Percentiles rank a stretch among this genome's conserved stretches.
phyloP scores from a whole-genome alignment of 2,113 vertebrate species.

The Prochilodus magdalenae region DNA sequence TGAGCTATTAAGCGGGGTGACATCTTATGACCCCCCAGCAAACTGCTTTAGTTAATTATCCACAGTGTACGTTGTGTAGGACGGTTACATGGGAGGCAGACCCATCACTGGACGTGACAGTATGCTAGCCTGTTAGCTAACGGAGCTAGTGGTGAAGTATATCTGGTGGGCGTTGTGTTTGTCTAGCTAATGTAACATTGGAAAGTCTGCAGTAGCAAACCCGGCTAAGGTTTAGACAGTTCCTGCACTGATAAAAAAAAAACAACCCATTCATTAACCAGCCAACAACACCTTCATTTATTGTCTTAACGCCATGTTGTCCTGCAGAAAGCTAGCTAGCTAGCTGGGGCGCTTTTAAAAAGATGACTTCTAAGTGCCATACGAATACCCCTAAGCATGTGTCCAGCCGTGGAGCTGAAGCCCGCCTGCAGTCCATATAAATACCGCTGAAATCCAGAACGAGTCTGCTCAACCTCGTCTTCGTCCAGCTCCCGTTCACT shows the following conservation, averaged over 20 bases:
- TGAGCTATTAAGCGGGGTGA: background rate
- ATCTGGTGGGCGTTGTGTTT: background rate
- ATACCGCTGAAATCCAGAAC: constrained; percentile 55
- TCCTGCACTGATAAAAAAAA: background rate
- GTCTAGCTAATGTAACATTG: background rate
- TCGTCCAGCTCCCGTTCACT: constrained; percentile 47
- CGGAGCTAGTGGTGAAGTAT: background rate
- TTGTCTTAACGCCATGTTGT: constrained; percentile 47
- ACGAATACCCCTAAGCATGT: background rate
- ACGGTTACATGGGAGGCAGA: no score
- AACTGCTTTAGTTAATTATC: no score
- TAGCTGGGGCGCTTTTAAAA: background rate
- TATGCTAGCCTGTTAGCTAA: background rate
- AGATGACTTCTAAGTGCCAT: constrained; percentile 5
- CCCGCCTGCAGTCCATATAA: constrained; percentile 29
- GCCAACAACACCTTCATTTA: background rate
- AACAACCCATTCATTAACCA: background rate
- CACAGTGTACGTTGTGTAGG: no score
- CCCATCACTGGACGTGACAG: no score
- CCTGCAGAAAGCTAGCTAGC: background rate
- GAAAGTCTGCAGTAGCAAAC: background rate
- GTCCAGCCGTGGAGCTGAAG: background rate
- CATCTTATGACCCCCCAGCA: no score
- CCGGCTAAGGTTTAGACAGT: background rate
- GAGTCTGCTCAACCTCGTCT: constrained; percentile 68